Percentiles rank a stretch among this genome's conserved stretches.
phyloP scores from a whole-genome alignment of 2,797 vertebrate species.

The Paratrypauchen microcephalus region DNA sequence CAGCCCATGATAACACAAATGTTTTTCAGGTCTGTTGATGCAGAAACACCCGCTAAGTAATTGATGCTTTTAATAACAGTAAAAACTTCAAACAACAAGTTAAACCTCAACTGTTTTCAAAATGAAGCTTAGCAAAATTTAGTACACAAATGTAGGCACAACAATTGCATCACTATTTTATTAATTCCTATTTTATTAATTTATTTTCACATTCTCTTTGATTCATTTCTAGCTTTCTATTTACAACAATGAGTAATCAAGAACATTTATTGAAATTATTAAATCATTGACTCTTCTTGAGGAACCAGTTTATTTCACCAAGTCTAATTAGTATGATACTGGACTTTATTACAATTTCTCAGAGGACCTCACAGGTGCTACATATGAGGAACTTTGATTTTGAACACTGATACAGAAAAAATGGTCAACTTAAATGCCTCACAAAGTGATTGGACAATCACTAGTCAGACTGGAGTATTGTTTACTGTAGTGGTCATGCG shows the following conservation, averaged over 20 bases:
- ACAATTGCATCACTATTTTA: neutral
- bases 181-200: neutral
- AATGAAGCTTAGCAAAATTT: neutral
- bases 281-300: too few species aligned
- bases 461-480: conserved; percentile 24
- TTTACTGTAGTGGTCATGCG: conserved; percentile 46
- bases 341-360: too few species aligned
- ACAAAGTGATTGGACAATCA: too few species aligned
- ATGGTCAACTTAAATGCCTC: neutral
- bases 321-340: too few species aligned
- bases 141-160: neutral
- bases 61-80: neutral
- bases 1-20: conserved; percentile 24
- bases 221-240: too few species aligned
- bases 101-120: neutral
- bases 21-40: conserved; percentile 14
- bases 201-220: too few species aligned
- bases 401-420: neutral
- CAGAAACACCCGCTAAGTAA: neutral
- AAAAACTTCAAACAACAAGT: neutral
- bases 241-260: too few species aligned
- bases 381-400: neutral
- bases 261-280: neutral
- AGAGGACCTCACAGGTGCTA: too few species aligned
- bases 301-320: too few species aligned